Percentiles rank a stretch among this genome's conserved stretches.
Conservation (phyloP, 92 coral and sea anemone species). For the Blastomussa wellsi region DNA sequence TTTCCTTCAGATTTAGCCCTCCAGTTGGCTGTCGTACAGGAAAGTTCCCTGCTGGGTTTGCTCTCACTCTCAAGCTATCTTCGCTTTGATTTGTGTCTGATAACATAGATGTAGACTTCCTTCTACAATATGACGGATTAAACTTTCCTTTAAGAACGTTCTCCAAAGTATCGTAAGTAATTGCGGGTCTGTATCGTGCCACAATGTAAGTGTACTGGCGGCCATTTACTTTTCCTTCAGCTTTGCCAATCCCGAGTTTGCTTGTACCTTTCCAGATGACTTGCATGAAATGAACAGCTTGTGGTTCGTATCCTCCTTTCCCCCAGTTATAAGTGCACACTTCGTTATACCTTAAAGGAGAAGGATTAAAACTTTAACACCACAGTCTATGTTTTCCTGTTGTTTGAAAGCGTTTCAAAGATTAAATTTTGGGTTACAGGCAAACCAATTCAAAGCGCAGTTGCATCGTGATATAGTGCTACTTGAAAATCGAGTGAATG, state of each 20-base stretch:
- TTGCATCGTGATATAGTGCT: no score
- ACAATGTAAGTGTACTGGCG: constrained; percentile 39
- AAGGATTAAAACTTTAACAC: not conserved
- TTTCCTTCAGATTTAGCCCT: not conserved
- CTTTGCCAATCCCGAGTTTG: constrained; percentile 33
- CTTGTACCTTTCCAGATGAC: constrained; percentile 44
- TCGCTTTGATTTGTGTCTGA: not conserved
- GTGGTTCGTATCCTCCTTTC: constrained; percentile 17
- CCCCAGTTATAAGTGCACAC: constrained; percentile 36
- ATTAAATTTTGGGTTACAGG: no score
- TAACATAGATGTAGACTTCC: not conserved
- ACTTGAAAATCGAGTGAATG: no score
- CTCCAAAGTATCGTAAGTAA: not conserved
- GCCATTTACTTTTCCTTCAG: constrained; percentile 27
- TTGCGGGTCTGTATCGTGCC: constrained; percentile 52
- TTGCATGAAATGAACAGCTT: constrained; percentile 49
- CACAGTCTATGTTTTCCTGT: not conserved
- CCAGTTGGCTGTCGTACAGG: not conserved
- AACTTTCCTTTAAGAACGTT: constrained; percentile 20
- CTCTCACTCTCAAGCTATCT: not conserved
- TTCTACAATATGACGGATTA: constrained; percentile 10
- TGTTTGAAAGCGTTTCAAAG: not conserved
- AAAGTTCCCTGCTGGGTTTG: not conserved
- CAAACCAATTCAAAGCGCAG: no score
- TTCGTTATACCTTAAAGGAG: constrained; percentile 44